These are phyloP conservation scores for Peromyscus nudipes DNA, from an alignment of 2,797 vertebrate species.

Conservation along the genomic window DNA sequence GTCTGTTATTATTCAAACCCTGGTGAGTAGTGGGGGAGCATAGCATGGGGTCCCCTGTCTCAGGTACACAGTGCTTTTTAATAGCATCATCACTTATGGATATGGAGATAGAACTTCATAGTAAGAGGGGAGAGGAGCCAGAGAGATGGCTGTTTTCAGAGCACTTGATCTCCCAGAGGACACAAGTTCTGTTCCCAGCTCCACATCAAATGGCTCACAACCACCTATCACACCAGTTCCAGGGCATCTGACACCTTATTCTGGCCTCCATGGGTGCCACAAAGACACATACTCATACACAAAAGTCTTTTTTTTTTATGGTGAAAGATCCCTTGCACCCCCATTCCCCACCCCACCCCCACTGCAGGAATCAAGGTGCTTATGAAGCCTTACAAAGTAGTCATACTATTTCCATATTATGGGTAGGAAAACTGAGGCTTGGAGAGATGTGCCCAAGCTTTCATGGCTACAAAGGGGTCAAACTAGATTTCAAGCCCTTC, in stretches of 20 bases:
- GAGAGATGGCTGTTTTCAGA: background rate
- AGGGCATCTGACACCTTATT: too few relatives aligned
- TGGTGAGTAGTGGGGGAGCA: background rate
- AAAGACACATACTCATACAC: background rate
- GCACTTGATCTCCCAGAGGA: background rate
- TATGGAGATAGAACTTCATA: background rate
- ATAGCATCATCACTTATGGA: background rate
- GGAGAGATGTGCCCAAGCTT: background rate
- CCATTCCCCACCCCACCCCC: background rate
- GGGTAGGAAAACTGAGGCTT: constrained; percentile 1
- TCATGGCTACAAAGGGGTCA: background rate
- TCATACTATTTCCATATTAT: background rate
- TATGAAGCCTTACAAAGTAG: background rate
- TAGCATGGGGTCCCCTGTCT: background rate
- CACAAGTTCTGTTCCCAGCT: background rate
- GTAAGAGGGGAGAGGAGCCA: background rate
- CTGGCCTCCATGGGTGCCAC: background rate
- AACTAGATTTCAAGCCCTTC: background rate
- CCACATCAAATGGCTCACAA: background rate
- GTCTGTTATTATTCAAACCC: background rate
- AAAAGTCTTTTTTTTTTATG: background rate
- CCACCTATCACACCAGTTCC: background rate
- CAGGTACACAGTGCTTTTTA: background rate
- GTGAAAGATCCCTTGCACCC: background rate
- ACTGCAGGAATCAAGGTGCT: background rate